These are phyloP conservation scores for Pangasius larnaudii DNA, from an alignment of 2,797 vertebrate genomes.

Conservation along the genomic window DNA sequence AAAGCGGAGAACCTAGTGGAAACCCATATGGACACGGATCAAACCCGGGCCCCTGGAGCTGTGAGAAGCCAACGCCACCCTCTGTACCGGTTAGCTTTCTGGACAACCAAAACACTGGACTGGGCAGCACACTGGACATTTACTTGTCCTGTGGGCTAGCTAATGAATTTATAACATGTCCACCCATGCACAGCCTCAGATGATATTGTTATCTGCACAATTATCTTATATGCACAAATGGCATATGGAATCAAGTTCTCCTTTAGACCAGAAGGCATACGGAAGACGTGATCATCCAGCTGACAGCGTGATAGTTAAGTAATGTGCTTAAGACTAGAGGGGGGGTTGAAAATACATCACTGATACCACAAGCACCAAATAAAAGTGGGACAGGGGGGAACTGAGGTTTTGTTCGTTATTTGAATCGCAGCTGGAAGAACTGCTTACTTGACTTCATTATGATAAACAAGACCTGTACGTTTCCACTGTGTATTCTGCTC, in stretches of 20 bases:
- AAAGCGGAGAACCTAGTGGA: background rate
- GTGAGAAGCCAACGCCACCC: background rate
- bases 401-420: constrained; percentile 25
- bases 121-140: background rate
- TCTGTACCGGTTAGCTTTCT: background rate
- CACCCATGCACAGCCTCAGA: background rate
- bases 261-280: background rate
- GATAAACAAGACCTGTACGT: constrained; percentile 21
- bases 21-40: background rate
- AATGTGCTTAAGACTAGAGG: background rate
- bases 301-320: background rate
- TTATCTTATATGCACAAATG: background rate
- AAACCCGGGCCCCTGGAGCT: background rate
- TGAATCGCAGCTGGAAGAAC: constrained; percentile 20
- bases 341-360: background rate
- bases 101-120: background rate
- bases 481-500: constrained; percentile 14
- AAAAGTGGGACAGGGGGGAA: background rate
- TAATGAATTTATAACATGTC: background rate
- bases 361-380: background rate
- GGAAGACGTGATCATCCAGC: background rate
- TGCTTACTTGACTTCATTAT: constrained; percentile 8
- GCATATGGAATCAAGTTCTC: background rate
- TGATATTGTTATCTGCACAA: background rate
- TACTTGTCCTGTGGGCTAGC: background rate